Evolutionary conservation across 2,797 vertebrate genomes (phyloP), one percentile per base, ranked within the genome.

Genomic region (Choloepus didactylus): DNA sequence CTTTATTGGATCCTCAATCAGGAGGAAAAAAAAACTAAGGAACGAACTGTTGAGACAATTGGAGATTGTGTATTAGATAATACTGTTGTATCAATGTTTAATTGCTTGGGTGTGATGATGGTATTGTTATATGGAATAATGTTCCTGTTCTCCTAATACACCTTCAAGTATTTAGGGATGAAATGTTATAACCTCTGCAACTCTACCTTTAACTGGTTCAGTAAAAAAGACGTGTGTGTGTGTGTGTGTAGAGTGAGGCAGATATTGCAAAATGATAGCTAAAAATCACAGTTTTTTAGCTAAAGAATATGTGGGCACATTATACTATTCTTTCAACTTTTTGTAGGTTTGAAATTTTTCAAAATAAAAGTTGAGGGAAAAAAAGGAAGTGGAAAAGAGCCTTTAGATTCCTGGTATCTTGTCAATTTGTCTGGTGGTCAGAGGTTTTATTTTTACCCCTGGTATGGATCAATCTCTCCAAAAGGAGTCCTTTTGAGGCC

Each of bases 81-180:
- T 35, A 67, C 46, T 59, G 62, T 80, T 87, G 0, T 77, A 67
- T 62, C 76, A 31, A 5, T 83, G 21, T 93, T 76, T 72, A 81
- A 67, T 70, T 95, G 70, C 21, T 59, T 62, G 31, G 72, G 5
- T 31, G 41, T 79, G 64, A 25, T 60, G 89, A 73, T 67, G 67
- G 21, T 79, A 38, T 49, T 87, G 3, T 77, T 92, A 49, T 92
- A 8, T 46, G 59, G 27, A 59, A 62, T 23, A 77, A 80, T 54
- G 38, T 73, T 67, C 51, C 89, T 92, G 41, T 81, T 94, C 44
- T 91, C 82, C 87, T 95, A 66, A 83, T 73, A 72, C 2, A 1
- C 92, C 31, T 83, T 89, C 12, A 66, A 72, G 64, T 87, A 85
- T 75, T 73, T 92, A 92, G 62, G 41, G 86, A 9, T 62, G 46